These are phyloP conservation scores for Podarcis cretensis DNA, from an alignment of 2,113 vertebrate genomes.

Conservation along the genomic window DNA sequence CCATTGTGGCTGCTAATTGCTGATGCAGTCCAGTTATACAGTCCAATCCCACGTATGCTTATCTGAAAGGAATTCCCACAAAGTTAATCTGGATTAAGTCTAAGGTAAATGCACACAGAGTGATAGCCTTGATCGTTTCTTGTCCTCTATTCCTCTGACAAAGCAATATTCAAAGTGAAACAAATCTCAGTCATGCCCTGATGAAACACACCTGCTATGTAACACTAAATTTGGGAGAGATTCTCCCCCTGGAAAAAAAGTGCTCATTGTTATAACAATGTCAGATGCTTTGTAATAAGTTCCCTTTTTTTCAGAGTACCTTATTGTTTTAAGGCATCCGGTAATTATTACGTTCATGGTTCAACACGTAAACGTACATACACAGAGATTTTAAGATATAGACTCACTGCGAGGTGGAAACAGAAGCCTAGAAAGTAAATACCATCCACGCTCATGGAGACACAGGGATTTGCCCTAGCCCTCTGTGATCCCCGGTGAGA, in stretches of 20 bases:
- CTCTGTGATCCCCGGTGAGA: conserved; percentile 51
- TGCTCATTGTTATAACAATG: fast-evolving
- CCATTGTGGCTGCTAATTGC: too few relatives aligned
- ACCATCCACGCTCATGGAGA: conserved; percentile 38
- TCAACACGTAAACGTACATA: not conserved
- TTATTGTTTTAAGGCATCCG: not conserved
- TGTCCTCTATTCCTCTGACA: not conserved
- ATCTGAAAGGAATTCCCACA: not conserved
- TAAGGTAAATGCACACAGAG: not conserved
- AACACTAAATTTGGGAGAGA: conserved; percentile 26
- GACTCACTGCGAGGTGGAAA: not conserved
- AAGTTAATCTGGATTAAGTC: not conserved
- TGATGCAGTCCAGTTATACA: too few relatives aligned
- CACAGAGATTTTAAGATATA: not conserved
- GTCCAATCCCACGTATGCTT: too few relatives aligned
- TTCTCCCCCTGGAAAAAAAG: conserved; percentile 20
- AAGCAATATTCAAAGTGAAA: conserved; percentile 15
- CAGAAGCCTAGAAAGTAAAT: not conserved
- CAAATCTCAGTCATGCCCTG: conserved; percentile 1
- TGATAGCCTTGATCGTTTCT: not conserved
- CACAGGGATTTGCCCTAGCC: conserved; percentile 47
- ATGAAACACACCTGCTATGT: conserved; percentile 14
- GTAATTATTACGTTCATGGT: not conserved
- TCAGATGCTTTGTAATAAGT: conserved; percentile 32
- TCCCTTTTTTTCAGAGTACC: conserved; percentile 15